These are phyloP conservation scores for Aselliscus stoliczkanus DNA, from an alignment of 2,797 vertebrate genomes.

Conservation along the genomic window DNA sequence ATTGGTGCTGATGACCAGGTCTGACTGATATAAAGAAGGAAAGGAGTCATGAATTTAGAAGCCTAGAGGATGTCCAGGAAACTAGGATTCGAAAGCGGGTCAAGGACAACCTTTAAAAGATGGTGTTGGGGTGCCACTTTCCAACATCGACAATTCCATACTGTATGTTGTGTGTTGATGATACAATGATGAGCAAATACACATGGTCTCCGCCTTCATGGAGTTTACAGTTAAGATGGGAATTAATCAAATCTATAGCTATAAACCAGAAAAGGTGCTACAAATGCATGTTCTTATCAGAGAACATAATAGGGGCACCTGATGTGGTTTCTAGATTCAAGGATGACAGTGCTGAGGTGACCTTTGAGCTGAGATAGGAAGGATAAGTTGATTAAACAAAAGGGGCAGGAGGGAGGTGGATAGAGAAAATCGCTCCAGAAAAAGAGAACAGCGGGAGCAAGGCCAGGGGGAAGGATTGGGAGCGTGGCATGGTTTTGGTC, in stretches of 20 bases:
- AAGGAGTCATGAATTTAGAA: neutral
- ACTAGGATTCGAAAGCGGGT: neutral
- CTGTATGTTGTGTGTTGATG: neutral
- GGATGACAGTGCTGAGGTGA: neutral
- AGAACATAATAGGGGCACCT: neutral
- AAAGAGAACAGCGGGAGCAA: neutral
- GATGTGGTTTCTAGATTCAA: slow-evolving; percentile 5
- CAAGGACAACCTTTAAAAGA: neutral
- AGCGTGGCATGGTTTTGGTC: neutral
- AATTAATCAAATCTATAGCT: neutral
- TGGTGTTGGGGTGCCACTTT: neutral
- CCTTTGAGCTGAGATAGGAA: slow-evolving; percentile 6
- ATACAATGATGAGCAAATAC: neutral
- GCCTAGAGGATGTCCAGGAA: neutral
- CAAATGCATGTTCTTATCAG: neutral
- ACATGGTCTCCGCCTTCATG: neutral
- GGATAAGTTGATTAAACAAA: neutral
- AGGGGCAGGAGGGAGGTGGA: neutral
- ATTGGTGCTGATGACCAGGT: neutral
- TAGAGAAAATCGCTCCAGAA: neutral
- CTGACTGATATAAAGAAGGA: neutral
- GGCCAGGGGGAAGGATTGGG: neutral
- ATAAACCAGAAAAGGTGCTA: neutral
- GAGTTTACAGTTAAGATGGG: neutral
- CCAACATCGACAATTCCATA: neutral